These are phyloP conservation scores for Chelonoidis abingdonii DNA, from an alignment of 2,113 vertebrate species.

Conservation along the genomic window DNA sequence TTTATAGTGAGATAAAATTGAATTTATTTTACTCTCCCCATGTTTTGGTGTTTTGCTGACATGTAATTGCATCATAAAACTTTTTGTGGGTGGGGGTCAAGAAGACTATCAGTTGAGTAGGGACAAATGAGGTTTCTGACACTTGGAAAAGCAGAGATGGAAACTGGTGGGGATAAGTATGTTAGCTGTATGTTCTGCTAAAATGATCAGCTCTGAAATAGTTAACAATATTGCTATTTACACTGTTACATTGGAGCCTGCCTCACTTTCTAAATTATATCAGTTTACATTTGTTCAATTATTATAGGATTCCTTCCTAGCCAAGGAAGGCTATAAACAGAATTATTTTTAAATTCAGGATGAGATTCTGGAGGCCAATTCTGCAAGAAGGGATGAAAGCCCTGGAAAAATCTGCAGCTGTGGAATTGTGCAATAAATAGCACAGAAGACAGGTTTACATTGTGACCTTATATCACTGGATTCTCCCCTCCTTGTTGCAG, in stretches of 20 bases:
- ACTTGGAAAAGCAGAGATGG: neutral
- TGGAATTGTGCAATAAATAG: neutral
- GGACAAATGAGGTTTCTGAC: neutral
- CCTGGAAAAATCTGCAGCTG: neutral
- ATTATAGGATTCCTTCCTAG: neutral
- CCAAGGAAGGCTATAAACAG: neutral
- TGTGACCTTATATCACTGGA: accelerated
- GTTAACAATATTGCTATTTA: neutral
- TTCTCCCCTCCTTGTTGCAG: accelerated
- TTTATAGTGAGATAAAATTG: neutral
- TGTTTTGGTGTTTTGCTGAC: neutral
- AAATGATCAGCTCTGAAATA: neutral
- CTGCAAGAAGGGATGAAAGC: neutral
- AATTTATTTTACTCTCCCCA: neutral
- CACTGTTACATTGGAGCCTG: neutral
- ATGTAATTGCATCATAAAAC: neutral
- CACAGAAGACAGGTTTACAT: accelerated
- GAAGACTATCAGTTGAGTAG: neutral
- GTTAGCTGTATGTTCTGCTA: neutral
- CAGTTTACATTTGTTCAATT: neutral
- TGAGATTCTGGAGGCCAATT: neutral
- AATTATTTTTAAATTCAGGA: neutral
- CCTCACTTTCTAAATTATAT: neutral
- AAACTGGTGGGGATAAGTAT: neutral
- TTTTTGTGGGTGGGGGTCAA: neutral